phyloP scores from a whole-genome alignment of 2,113 vertebrate species.

The Scortum barcoo region DNA sequence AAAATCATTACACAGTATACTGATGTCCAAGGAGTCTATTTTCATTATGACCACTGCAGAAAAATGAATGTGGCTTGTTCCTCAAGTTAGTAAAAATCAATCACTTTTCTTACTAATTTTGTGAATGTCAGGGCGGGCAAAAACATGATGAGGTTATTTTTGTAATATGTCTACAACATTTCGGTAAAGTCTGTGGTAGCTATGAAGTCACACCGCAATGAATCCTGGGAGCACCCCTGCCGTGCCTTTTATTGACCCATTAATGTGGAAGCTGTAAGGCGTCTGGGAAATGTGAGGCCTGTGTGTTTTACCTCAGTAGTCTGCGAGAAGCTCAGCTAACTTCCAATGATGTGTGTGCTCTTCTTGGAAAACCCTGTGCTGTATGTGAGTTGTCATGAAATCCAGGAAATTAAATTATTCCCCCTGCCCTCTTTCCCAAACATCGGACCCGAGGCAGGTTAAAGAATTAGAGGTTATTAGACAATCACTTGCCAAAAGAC shows the following conservation, averaged over 20 bases:
- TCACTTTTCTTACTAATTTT: conserved; percentile 3
- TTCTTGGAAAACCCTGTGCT: conserved; percentile 49
- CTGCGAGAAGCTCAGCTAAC: conserved; percentile 41
- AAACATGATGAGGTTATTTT: not conserved
- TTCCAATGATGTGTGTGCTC: conserved; percentile 41
- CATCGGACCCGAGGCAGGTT: conserved; percentile 32
- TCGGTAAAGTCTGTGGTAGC: conserved; percentile 29
- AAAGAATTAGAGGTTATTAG: conserved; percentile 56
- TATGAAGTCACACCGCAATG: conserved; percentile 33
- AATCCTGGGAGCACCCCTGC: conserved; percentile 33
- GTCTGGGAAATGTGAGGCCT: conserved; percentile 67
- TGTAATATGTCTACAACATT: not conserved
- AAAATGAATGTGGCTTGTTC: not conserved
- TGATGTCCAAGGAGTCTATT: conserved; percentile 23
- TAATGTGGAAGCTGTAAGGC: conserved; percentile 49
- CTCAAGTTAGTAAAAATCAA: not conserved
- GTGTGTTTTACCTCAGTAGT: conserved; percentile 54
- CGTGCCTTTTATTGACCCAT: conserved; percentile 48
- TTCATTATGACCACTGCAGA: not conserved
- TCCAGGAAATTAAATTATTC: conserved; percentile 68
- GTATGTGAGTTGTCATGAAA: conserved; percentile 44
- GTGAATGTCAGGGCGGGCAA: not conserved
- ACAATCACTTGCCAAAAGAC: conserved; percentile 74
- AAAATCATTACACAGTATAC: conserved; percentile 3
- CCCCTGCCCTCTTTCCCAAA: conserved; percentile 54